Base-by-base conservation (phyloP, 1,140 invertebrate species). In the Megalopta genalis region DNA sequence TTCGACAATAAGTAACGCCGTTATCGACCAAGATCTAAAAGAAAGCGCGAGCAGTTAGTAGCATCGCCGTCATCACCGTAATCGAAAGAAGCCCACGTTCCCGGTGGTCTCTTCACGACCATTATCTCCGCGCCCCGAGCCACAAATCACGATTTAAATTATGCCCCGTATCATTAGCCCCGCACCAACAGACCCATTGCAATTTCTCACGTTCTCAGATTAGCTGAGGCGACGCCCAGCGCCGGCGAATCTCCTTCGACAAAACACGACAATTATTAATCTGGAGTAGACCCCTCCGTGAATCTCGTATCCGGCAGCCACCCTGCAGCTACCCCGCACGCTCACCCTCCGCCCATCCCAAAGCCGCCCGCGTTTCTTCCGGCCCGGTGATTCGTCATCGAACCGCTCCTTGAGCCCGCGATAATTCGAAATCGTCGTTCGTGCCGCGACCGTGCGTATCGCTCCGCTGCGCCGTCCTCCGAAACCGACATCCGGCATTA, bases 401-500 rank as follows among this genome's bases (percentile, higher is more conserved):
- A 68, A 74, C 39, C 23, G 27, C 18, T n/a, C 59, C 80, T 81
- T 32, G 49, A 21, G 25, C 18, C 25, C 32, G 52, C 37, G 82
- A 57, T 78, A 78, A 83, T 81, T 46, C 46, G 54, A 27, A 46
- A 59, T 60, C 25, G 70, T 60, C 9, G 66, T 59, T 67, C 66
- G 59, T 39, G 37, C 37, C n/a, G 71, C 65, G 32, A 23, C 59
- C 63, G 23, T n/a, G 23, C 59, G 62, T 59, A 76, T 46, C 73
- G 52, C 37, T 42, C 2, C 18, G n/a, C n/a, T n/a, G n/a, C 16
- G 25, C 23, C 1, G 21, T 27, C 27, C 60, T 37, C 23, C 23
- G n/a, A 25, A 32, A 21, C 87, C 88, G 89, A 89, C 88, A 90
- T 90, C 89, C 90, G 89, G 90, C 89, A 90, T 92, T 91, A 92